These are phyloP conservation scores for Drosophila prolongata DNA, from an alignment of 2,888 invertebrate species.

Conservation along the genomic window DNA sequence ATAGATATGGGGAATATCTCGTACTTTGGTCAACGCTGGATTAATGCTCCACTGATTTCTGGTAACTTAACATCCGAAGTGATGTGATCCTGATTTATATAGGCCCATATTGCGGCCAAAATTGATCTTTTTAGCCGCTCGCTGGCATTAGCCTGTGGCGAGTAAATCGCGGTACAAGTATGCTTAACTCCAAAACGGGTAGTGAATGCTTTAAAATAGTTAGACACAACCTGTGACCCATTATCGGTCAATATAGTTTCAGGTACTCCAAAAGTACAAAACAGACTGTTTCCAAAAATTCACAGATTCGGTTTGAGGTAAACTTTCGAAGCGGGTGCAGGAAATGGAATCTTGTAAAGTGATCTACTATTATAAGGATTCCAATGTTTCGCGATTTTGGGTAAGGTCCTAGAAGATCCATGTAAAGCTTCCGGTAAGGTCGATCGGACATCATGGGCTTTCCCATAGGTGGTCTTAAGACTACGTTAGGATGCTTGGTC, in stretches of 20 bases:
- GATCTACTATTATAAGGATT: slow-evolving; percentile 4
- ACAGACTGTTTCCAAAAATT: slow-evolving; percentile 3
- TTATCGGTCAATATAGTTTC: slow-evolving; percentile 11
- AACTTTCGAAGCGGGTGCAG: neutral
- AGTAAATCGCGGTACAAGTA: neutral
- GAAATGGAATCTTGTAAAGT: slow-evolving; percentile 2
- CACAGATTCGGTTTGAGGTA: neutral
- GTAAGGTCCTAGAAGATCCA: slow-evolving; percentile 3
- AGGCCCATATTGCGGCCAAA: too few relatives aligned
- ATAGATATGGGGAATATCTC: too few relatives aligned
- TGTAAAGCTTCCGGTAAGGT: neutral
- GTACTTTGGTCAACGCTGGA: too few relatives aligned
- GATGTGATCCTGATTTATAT: too few relatives aligned
- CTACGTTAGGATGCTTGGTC: neutral
- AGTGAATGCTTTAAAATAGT: slow-evolving; percentile 2
- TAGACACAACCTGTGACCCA: slow-evolving; percentile 7
- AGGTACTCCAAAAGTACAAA: slow-evolving; percentile 10
- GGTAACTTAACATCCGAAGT: too few relatives aligned
- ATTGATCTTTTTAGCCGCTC: too few relatives aligned
- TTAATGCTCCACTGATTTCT: too few relatives aligned
- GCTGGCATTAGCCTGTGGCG: too few relatives aligned
- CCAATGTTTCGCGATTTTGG: slow-evolving; percentile 2
- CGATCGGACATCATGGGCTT: slow-evolving; percentile 3
- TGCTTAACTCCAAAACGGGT: slow-evolving; percentile 1
- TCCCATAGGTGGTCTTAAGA: neutral